Conservation (phyloP, 2,113 vertebrate genomes). For the Cercocebus atys region DNA sequence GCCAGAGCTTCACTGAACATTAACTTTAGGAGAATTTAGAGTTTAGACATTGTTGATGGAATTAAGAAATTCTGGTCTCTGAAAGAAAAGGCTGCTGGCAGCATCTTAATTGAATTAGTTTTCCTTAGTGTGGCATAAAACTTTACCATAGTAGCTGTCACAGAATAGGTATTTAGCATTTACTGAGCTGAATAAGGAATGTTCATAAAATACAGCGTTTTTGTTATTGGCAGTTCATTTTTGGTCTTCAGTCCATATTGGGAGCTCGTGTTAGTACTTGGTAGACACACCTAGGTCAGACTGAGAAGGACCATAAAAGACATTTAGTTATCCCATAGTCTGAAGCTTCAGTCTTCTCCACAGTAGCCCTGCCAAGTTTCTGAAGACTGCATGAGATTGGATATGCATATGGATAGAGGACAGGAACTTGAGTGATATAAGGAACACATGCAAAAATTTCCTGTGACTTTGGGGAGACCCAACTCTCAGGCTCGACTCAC, state of each 20-base stretch:
- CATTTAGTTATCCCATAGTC: background rate
- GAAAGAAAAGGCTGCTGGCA: background rate
- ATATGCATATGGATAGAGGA: background rate
- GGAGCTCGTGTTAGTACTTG: background rate
- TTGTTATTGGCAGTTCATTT: background rate
- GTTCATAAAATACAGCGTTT: background rate
- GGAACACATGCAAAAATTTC: background rate
- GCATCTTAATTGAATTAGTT: background rate
- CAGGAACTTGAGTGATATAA: background rate
- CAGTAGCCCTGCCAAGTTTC: background rate
- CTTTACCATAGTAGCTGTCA: background rate
- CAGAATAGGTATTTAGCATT: background rate
- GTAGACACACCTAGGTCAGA: background rate
- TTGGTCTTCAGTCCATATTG: background rate
- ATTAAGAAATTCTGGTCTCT: background rate
- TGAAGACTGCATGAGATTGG: background rate
- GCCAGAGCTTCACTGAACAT: background rate
- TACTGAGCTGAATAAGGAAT: background rate
- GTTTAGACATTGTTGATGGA: background rate
- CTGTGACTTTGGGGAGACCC: background rate
- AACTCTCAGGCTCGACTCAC: background rate
- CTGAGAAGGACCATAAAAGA: background rate
- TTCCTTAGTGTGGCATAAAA: background rate
- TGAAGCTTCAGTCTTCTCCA: background rate
- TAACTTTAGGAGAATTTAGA: background rate